Evolutionary conservation across 2,113 vertebrate species (phyloP).

Genomic region (Malaclemys terrapin): DNA sequence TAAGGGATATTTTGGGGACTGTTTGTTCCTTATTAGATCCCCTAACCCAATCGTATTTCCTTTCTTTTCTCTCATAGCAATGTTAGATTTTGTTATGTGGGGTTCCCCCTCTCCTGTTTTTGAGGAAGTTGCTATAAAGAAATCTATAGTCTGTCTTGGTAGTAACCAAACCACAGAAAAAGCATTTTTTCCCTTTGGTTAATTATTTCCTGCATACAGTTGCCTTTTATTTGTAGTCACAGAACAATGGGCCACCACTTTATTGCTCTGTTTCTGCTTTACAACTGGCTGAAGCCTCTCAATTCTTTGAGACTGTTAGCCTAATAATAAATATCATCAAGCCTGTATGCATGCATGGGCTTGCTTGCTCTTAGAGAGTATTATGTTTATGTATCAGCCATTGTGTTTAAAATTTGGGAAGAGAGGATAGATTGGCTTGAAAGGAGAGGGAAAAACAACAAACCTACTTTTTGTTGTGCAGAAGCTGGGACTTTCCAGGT

Average conservation of each 20-base stretch:
- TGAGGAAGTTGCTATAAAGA: background rate
- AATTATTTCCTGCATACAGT: background rate
- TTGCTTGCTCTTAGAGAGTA: background rate
- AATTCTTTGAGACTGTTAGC: background rate
- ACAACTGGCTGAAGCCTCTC: background rate
- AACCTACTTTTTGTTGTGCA: background rate
- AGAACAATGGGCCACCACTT: background rate
- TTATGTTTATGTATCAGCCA: background rate
- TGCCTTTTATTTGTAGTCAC: background rate
- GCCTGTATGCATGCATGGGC: too few species aligned
- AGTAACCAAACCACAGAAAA: background rate
- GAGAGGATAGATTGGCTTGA: background rate
- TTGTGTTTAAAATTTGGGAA: background rate
- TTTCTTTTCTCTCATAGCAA: background rate
- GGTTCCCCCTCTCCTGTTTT: background rate
- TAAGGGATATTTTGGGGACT: background rate
- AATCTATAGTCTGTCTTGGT: background rate
- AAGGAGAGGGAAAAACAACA: background rate
- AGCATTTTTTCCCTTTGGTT: background rate
- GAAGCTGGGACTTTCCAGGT: background rate
- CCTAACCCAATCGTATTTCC: background rate
- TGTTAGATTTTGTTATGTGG: background rate
- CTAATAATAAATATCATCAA: background rate
- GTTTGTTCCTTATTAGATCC: background rate
- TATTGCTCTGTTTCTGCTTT: background rate